Conservation (phyloP, 1,140 invertebrate species). For the Aphaenogaster floridana region DNA sequence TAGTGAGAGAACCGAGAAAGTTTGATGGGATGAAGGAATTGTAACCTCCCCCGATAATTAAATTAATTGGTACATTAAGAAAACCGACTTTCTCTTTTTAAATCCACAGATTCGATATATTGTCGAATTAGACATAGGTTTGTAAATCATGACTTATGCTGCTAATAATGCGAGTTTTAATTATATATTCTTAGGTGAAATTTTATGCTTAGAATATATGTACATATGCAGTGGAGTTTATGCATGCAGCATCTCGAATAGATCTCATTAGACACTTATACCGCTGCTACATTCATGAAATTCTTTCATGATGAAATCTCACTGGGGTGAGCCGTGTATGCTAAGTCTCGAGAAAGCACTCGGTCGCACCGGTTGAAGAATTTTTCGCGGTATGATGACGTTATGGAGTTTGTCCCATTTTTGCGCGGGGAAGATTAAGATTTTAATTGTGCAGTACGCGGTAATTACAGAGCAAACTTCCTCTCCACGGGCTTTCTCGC, state of each 20-base stretch:
- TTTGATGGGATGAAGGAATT: not conserved
- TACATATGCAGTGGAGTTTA: not conserved
- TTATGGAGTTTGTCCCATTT: constrained; percentile 53
- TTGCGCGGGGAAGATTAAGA: constrained; percentile 75
- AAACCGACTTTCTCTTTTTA: not conserved
- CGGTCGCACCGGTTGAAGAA: constrained; percentile 30
- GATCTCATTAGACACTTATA: constrained; percentile 42
- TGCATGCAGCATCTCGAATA: constrained; percentile 9
- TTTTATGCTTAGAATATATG: not conserved
- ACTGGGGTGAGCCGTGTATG: constrained; percentile 12
- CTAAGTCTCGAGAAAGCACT: constrained; percentile 30
- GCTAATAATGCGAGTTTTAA: not conserved
- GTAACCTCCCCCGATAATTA: constrained; percentile 9
- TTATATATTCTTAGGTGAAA: not conserved
- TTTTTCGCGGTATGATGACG: constrained; percentile 48
- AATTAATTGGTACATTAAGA: constrained; percentile 13
- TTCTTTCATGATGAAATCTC: constrained; percentile 55
- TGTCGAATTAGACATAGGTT: not conserved
- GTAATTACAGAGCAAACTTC: constrained; percentile 70
- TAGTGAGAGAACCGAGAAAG: constrained; percentile 2
- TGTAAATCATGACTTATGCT: not conserved
- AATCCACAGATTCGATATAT: not conserved
- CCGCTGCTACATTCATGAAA: constrained; percentile 39
- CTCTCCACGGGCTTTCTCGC: constrained; percentile 53
- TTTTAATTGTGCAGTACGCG: constrained; percentile 77